These are phyloP conservation scores for Scartelaos histophorus DNA, from an alignment of 2,113 vertebrate species.

Conservation along the genomic window DNA sequence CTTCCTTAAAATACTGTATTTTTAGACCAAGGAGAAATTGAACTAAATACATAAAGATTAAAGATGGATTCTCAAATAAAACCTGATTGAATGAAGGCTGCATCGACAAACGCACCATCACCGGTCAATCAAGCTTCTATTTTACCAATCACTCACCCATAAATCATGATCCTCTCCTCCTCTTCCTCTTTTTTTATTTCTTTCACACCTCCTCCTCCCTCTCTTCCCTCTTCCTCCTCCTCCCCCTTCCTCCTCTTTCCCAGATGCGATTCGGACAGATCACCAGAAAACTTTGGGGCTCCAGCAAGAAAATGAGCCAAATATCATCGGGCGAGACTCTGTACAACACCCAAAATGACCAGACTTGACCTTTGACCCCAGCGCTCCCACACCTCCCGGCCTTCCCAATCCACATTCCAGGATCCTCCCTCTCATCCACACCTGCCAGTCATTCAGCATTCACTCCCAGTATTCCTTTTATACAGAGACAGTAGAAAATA, in stretches of 20 bases:
- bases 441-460: constrained; percentile 1
- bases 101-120: neutral
- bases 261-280: constrained; percentile 96
- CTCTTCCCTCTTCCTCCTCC: constrained; percentile 28
- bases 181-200: constrained; percentile 21
- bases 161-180: constrained; percentile 52
- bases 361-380: constrained; percentile 71
- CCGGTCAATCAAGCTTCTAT: constrained; percentile 42
- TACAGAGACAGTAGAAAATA: neutral
- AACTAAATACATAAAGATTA: too few species aligned
- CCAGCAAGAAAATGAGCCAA: constrained; percentile 92
- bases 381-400: neutral
- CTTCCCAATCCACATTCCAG: constrained; percentile 37
- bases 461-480: neutral
- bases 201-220: constrained; percentile 55
- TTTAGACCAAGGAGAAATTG: too few species aligned
- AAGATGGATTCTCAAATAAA: too few species aligned
- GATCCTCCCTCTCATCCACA: constrained; percentile 21
- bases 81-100: neutral
- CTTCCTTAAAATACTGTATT: neutral
- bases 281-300: constrained; percentile 96
- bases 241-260: constrained; percentile 74
- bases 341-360: constrained; percentile 87
- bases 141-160: constrained; percentile 61
- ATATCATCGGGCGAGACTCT: constrained; percentile 95